Percentiles rank a stretch among this genome's conserved stretches.
Conservation (phyloP, 2,113 vertebrate genomes). For the Rhombomys opimus region DNA sequence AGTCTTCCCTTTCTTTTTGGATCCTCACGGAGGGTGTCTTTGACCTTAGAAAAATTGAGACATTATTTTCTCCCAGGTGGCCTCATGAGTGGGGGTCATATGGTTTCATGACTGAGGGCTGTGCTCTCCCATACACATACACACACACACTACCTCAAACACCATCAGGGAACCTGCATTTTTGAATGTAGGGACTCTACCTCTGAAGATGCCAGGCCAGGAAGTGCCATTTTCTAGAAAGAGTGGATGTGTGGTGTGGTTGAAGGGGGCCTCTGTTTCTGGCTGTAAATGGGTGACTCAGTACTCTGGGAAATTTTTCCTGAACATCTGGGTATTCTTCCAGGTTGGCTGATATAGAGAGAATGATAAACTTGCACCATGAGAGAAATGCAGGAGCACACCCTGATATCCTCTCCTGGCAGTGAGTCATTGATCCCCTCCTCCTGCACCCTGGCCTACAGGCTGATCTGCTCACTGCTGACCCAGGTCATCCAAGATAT, state of each 20-base stretch:
- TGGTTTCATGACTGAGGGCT: neutral
- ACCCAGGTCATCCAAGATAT: neutral
- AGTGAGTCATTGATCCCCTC: fast-evolving
- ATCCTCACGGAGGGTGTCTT: neutral
- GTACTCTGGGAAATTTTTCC: neutral
- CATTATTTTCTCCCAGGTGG: neutral
- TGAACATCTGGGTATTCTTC: neutral
- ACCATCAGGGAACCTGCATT: neutral
- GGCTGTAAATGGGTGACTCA: neutral
- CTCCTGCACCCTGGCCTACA: neutral
- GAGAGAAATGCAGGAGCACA: neutral
- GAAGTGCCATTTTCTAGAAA: neutral
- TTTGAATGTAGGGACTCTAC: neutral
- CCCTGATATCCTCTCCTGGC: neutral
- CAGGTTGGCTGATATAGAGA: neutral
- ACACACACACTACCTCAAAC: fast-evolving
- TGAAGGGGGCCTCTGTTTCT: neutral
- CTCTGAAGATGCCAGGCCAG: neutral
- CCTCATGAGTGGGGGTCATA: neutral
- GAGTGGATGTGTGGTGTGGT: neutral
- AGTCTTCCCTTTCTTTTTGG: neutral
- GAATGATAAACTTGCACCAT: neutral
- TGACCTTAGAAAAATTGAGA: neutral
- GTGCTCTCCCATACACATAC: neutral
- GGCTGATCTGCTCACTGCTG: neutral